Evolutionary conservation across 2,113 vertebrate genomes (phyloP).

Genomic region (Amphiprion percula): DNA sequence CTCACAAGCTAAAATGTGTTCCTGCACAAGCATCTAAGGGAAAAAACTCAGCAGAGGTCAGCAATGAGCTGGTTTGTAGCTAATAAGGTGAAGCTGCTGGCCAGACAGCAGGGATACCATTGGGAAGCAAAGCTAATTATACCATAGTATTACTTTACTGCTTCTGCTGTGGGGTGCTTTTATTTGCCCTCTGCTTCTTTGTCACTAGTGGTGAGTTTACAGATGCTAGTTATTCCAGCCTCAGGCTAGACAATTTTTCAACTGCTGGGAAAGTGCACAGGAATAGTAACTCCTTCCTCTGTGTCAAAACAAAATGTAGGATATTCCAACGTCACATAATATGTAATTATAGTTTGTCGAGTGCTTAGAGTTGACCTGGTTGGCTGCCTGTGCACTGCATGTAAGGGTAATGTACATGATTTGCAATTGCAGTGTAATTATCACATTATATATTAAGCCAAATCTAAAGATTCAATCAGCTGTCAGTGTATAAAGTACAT

Average conservation of each 20-base stretch:
- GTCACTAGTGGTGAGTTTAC: conserved; percentile 18
- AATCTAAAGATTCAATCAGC: not conserved
- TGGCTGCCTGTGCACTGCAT: not conserved
- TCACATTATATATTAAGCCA: not conserved
- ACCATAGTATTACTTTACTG: conserved; percentile 9
- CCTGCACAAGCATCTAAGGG: not conserved
- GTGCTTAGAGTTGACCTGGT: not conserved
- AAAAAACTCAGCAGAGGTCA: conserved; percentile 34
- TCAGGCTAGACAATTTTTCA: conserved; percentile 25
- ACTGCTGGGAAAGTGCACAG: not conserved
- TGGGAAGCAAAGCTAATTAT: conserved; percentile 33
- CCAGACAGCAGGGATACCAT: not conserved
- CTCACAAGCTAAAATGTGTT: conserved; percentile 17
- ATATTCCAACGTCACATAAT: conserved; percentile 2
- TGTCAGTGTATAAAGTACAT: not conserved
- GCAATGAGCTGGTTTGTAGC: conserved; percentile 28
- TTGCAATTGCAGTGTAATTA: not conserved
- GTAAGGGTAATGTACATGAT: not conserved
- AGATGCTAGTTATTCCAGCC: conserved; percentile 11
- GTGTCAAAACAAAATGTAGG: not conserved
- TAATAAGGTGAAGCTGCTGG: conserved; percentile 6
- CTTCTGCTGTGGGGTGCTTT: conserved; percentile 20
- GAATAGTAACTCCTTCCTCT: conserved; percentile 2
- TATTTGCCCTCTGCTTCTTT: conserved; percentile 36
- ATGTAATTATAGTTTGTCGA: not conserved